Conservation (phyloP, 2,113 vertebrate genomes). For the Otus sunia region DNA sequence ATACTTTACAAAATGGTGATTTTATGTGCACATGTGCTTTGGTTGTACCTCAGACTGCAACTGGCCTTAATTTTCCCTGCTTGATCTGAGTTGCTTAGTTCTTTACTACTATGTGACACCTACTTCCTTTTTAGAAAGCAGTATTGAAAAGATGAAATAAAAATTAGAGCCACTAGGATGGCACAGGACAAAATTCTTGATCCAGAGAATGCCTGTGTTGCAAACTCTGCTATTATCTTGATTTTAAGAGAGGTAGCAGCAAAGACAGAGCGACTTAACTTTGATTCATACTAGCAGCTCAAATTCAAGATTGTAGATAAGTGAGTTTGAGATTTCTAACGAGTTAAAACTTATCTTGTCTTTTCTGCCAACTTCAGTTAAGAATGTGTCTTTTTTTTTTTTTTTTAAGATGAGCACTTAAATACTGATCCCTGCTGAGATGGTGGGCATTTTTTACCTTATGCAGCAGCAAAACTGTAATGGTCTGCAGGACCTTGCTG, state of each 20-base stretch:
- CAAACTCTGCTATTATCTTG: neutral
- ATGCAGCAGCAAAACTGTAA: neutral
- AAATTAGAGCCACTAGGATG: neutral
- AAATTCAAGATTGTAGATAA: constrained; percentile 22
- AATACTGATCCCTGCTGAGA: neutral
- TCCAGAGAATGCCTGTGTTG: neutral
- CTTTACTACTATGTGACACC: neutral
- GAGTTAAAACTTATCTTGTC: constrained; percentile 31
- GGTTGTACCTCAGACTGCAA: neutral
- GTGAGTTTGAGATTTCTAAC: constrained; percentile 2
- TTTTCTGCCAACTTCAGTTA: constrained; percentile 35
- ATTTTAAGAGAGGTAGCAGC: neutral
- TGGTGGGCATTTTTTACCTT: neutral
- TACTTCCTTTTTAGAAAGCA: neutral
- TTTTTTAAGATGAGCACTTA: neutral
- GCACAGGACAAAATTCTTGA: neutral
- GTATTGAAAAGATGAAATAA: neutral
- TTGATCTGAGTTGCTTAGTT: neutral
- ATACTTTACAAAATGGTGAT: neutral
- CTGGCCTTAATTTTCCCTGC: neutral
- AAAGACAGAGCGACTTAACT: neutral
- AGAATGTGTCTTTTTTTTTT: neutral
- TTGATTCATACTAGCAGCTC: neutral
- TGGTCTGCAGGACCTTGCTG: neutral
- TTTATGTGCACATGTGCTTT: neutral